Base-by-base conservation (phyloP, 2,113 vertebrate species). In the Danio rerio region DNA sequence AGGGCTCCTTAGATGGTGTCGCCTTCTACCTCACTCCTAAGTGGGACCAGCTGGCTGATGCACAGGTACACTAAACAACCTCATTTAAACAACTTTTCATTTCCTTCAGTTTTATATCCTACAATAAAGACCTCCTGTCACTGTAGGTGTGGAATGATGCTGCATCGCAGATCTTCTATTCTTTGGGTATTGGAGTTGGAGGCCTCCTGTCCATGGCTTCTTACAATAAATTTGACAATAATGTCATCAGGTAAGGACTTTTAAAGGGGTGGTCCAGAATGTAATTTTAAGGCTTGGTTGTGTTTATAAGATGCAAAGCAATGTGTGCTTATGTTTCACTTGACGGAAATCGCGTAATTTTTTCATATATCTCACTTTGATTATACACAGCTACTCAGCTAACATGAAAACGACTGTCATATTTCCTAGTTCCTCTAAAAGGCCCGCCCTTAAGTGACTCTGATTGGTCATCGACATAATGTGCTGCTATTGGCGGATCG, bases 191-290 rank as follows among this genome's bases (percentile, higher is more conserved):
- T 12, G 95, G 95, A 0, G 92, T 95, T 4, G 95, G 95, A 31
- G 95, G 95, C 3, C 90, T 95, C 56, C 91, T 95, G 2, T 95
- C 94, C 5, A 95, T 95, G 94, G 95, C 95, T 2, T 95, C 95
- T 12, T 95, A 95, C 84, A 95, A 95, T 83, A 94, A 93, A 88
- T 95, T 95, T 86, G 93, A 95, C 91, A 95, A 95, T 88, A 95
- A 95, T 31, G 94, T 95, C 43, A 94, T 95, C 85, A 92, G 94
- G 94, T 95, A 16, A 85, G 90, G 20, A 20, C 40, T 85, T 45
- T 10, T n/a, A n/a, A n/a, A n/a, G n/a, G n/a, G n/a, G n/a, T n/a
- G n/a, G n/a, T n/a, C n/a, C n/a, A n/a, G n/a, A n/a, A n/a, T n/a
- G n/a, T n/a, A n/a, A n/a, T n/a, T n/a, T n/a, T n/a, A n/a, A n/a